Conservation (phyloP, 1,140 invertebrate species). For the Cherax quadricarinatus region DNA sequence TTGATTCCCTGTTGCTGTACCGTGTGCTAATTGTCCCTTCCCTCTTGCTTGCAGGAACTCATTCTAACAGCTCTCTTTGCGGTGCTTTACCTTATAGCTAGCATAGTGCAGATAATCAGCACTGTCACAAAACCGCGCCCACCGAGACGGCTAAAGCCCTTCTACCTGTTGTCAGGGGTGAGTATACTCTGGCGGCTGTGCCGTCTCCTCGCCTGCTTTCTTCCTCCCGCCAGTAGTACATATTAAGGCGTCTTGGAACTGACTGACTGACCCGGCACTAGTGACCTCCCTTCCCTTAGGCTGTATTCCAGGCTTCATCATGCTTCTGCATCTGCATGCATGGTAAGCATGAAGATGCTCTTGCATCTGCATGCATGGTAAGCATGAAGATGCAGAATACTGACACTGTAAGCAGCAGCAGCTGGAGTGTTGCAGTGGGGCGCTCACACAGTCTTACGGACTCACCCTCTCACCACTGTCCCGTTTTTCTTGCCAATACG, state of each 20-base stretch:
- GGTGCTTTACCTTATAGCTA: constrained; percentile 74
- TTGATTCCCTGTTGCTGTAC: constrained; percentile 62
- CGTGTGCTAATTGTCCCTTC: constrained; percentile 66
- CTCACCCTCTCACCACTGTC: not conserved
- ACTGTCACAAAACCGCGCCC: constrained; percentile 72
- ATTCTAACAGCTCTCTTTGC: constrained; percentile 73
- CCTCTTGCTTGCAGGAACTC: constrained; percentile 73
- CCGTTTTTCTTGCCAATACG: constrained; percentile 41
- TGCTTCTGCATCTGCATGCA: not conserved
- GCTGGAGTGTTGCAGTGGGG: not conserved
- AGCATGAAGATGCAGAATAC: not conserved
- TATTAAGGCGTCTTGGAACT: constrained; percentile 15
- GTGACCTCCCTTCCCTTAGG: not conserved
- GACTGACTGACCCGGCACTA: constrained; percentile 60
- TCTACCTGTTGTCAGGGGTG: constrained; percentile 73
- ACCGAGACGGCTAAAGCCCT: constrained; percentile 68
- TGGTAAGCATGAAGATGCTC: not conserved
- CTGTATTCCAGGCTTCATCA: not conserved
- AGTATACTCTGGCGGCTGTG: constrained; percentile 44
- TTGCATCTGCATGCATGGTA: not conserved
- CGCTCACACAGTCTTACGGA: not conserved
- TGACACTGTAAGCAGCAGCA: not conserved
- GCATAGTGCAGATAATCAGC: constrained; percentile 73
- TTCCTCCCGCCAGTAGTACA: not conserved
- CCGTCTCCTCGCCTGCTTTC: not conserved